Base-by-base conservation (phyloP, 2,797 vertebrate genomes). In the Ispidina picta region DNA sequence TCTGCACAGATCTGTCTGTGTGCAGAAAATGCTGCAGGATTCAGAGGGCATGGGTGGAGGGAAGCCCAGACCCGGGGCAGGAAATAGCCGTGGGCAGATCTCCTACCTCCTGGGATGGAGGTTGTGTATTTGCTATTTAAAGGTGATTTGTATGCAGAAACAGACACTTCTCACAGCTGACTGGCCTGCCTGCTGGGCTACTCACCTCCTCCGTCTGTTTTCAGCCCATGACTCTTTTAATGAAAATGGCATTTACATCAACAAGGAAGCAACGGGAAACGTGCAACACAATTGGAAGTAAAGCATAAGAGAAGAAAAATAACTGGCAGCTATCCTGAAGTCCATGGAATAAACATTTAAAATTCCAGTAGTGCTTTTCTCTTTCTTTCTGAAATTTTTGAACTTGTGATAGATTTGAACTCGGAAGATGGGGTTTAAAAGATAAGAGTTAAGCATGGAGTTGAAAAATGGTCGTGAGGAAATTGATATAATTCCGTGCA, bases 121-220 rank as follows among this genome's bases (percentile, higher is more conserved):
- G 28, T 48, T 73, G 68, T 44, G 1, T 56, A 37, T 79, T 89
- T 82, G 49, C 60, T 43, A 3, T 68, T 73, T 73, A 73, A 6
- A 7, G 2, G 33, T 90, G 81, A 92, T 93, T 76, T 84, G 20
- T 79, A 83, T 92, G 83, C 86, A 92, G 86, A 64, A 93, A 82
- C 86, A 89, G 83, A 52, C 39, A 12, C 56, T 89, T 44, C 74
- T 52, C 5, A 6, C 83, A 64, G 74, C 83, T 88, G 71, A 59
- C 74, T 70, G 78, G n/a, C 44, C 86, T 81, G 60, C 91, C 94
- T 89, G 83, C 94, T 94, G 86, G 71, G 93, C 83, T 73, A 4
- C 88, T 95, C 90, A 92, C 93, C 89, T 94, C 86, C 93, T 93
- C 60, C 0, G 0, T 78, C 91, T 94, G n/a, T 89, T 93, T 90